phyloP scores from a whole-genome alignment of 2,113 vertebrate genomes.

The Pristiophorus japonicus region DNA sequence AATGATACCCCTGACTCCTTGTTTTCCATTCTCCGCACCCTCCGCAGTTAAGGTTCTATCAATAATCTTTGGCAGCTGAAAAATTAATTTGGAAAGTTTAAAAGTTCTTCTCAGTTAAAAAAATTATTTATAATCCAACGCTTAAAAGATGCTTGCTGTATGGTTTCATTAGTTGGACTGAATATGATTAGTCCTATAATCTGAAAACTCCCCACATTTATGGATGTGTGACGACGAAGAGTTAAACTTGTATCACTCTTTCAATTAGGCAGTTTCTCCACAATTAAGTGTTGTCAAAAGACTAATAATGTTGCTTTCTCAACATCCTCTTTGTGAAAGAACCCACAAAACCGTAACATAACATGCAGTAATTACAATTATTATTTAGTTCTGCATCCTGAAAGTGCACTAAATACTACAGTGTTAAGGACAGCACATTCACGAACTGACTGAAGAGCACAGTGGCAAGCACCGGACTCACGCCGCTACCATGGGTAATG shows the following conservation, averaged over 20 bases:
- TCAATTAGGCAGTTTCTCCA: background rate
- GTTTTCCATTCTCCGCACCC: no score
- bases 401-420: background rate
- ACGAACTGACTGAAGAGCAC: background rate
- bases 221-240: background rate
- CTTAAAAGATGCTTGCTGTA: background rate
- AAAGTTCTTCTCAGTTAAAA: background rate
- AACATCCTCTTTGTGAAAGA: conserved; percentile 17
- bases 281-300: conserved; percentile 25
- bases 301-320: background rate
- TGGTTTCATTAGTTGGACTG: background rate
- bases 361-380: conserved; percentile 27
- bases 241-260: background rate
- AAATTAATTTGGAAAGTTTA: background rate
- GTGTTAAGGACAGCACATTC: background rate
- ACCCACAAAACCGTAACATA: background rate
- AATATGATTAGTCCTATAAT: background rate
- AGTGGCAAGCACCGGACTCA: background rate
- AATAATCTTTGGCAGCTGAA: background rate
- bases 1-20: background rate
- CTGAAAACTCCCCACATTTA: background rate
- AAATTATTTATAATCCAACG: background rate
- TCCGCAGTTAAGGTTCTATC: background rate
- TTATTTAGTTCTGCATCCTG: conserved; percentile 26
- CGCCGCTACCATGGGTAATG: background rate